A percentile compares a stretch with the other conserved stretches of the same genome.
Conservation (phyloP, 2,113 vertebrate genomes). For the Trematocara macrostoma region DNA sequence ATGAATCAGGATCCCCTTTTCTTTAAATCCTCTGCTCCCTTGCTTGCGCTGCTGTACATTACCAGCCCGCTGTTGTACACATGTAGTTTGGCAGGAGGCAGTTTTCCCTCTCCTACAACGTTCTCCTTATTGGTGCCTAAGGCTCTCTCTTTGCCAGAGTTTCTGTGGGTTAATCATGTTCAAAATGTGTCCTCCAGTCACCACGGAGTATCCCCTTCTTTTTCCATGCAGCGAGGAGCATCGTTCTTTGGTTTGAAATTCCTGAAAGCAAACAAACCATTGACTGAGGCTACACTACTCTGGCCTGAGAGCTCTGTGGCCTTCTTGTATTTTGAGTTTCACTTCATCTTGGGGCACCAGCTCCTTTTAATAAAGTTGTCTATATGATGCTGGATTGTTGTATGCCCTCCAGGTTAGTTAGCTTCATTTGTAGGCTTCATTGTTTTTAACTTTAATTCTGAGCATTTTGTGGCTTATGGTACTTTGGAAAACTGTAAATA, state of each 20-base stretch:
- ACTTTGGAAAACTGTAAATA: background rate
- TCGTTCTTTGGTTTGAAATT: background rate
- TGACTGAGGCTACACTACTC: background rate
- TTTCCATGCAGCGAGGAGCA: background rate
- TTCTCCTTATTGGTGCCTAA: background rate
- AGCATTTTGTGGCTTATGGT: background rate
- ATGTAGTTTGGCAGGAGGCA: background rate
- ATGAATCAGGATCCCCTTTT: background rate
- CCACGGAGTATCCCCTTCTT: background rate
- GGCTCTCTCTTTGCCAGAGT: background rate
- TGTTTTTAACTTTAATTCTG: background rate
- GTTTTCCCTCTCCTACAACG: background rate
- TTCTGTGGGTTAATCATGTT: background rate
- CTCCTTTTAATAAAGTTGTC: background rate
- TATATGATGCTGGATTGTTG: background rate
- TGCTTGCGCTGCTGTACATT: background rate
- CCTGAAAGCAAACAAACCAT: background rate
- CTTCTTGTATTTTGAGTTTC: background rate
- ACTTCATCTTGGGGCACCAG: background rate
- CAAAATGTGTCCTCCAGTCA: background rate
- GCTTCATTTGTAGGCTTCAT: background rate
- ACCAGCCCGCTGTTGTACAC: background rate
- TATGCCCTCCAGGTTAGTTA: background rate
- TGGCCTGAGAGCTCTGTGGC: background rate
- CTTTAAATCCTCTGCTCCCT: background rate